phyloP scores from a whole-genome alignment of 2,113 vertebrate species.

The Hymenochirus boettgeri region DNA sequence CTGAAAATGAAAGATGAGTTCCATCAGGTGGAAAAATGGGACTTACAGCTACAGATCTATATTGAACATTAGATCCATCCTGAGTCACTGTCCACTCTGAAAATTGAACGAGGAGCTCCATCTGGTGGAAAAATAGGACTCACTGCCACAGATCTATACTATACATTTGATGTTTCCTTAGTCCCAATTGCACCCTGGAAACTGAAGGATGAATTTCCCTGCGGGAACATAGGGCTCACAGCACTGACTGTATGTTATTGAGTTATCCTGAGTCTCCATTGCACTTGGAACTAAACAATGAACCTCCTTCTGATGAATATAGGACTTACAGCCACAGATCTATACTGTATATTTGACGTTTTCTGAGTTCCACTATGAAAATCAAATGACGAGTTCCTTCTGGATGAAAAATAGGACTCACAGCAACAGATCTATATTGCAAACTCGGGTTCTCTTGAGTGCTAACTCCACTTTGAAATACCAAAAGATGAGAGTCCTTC shows the following conservation, averaged over 20 bases:
- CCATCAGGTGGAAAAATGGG: conserved; percentile 79
- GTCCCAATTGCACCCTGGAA: conserved; percentile 49
- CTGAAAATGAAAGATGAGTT: conserved; percentile 65
- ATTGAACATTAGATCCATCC: conserved; percentile 66
- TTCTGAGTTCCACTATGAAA: conserved; percentile 61
- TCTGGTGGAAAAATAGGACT: conserved; percentile 34
- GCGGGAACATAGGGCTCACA: conserved; percentile 73
- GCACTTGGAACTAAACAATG: conserved; percentile 67
- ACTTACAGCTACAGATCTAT: conserved; percentile 82
- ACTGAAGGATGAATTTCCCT: conserved; percentile 54
- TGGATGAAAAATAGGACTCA: conserved; percentile 79
- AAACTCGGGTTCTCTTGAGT: conserved; percentile 64
- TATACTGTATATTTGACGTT: conserved; percentile 68
- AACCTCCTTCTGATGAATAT: conserved; percentile 69
- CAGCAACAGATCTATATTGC: conserved; percentile 77
- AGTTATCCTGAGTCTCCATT: background rate
- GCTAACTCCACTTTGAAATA: conserved; percentile 48
- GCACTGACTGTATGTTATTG: conserved; percentile 67
- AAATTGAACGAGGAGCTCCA: conserved; percentile 59
- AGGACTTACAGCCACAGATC: conserved; percentile 72
- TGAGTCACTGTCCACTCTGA: conserved; percentile 46
- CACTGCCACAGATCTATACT: conserved; percentile 74
- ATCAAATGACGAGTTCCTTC: conserved; percentile 62
- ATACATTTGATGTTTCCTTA: background rate
- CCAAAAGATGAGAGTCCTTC: conserved; percentile 51